A percentile compares a stretch with the other conserved stretches of the same genome.
Evolutionary conservation across 2,797 vertebrate genomes (phyloP).

Genomic region (Zalophus californianus): DNA sequence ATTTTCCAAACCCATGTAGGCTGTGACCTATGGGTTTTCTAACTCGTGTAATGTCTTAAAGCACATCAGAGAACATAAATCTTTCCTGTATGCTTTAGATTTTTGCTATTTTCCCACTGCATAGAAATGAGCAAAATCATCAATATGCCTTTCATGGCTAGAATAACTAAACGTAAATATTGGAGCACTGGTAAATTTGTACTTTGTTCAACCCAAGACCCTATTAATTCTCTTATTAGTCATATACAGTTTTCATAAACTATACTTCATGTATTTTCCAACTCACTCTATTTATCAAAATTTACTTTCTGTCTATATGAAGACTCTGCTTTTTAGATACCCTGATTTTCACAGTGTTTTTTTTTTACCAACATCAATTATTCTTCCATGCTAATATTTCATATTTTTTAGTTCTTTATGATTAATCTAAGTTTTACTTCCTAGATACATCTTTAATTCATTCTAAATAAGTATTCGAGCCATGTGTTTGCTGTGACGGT

Average conservation of each 20-base stretch:
- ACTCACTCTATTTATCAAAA: background rate
- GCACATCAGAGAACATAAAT: constrained; percentile 18
- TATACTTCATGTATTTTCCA: constrained; percentile 22
- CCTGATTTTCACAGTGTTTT: background rate
- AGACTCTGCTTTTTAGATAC: background rate
- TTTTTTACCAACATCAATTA: background rate
- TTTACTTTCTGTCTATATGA: background rate
- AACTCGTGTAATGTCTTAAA: constrained; percentile 7
- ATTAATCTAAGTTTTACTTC: background rate
- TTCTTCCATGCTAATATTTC: constrained; percentile 6
- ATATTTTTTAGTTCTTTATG: background rate
- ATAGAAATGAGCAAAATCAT: constrained; percentile 56
- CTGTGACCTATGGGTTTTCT: constrained; percentile 6
- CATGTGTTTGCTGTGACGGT: background rate
- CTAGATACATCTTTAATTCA: background rate
- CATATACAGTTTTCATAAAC: background rate
- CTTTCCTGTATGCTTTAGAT: background rate
- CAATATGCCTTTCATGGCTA: constrained; percentile 36
- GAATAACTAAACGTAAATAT: constrained; percentile 25
- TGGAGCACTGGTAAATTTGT: constrained; percentile 17
- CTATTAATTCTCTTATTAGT: constrained; percentile 37
- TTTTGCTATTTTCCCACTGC: constrained; percentile 26
- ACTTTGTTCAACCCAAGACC: background rate
- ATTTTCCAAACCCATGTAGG: constrained; percentile 34
- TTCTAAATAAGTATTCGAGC: constrained; percentile 1